phyloP scores from a whole-genome alignment of 2,888 invertebrate species.

The Idaea aversata region DNA sequence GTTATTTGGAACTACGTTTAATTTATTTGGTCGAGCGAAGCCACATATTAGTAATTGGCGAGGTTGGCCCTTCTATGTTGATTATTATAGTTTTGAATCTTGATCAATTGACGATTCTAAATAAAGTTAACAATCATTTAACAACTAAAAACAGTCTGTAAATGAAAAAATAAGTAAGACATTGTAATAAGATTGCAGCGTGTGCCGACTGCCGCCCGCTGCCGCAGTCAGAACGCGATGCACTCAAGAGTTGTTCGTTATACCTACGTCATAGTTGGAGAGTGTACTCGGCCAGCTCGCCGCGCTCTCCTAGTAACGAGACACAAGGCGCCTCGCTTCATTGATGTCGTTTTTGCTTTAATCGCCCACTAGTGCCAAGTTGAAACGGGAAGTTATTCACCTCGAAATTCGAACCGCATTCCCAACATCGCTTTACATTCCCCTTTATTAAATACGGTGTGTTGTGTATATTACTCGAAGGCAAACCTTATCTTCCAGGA shows the following conservation, averaged over 20 bases:
- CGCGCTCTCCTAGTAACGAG: conserved; percentile 66
- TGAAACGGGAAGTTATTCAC: conserved; percentile 34
- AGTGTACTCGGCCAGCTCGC: conserved; percentile 63
- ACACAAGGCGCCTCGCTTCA: conserved; percentile 62
- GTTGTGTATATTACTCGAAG: conserved; percentile 24
- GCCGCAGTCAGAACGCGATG: conserved; percentile 51
- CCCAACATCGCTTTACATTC: conserved; percentile 28
- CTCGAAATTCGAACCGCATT: conserved; percentile 32
- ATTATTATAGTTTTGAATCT: too few species aligned
- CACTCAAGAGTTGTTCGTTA: conserved; percentile 71
- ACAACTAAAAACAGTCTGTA: too few species aligned
- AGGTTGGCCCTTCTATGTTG: too few species aligned
- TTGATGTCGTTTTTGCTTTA: conserved; percentile 66
- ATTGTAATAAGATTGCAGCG: conserved; percentile 52
- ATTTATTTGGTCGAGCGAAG: too few species aligned
- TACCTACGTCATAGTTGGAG: conserved; percentile 65
- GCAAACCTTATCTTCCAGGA: conserved; percentile 43
- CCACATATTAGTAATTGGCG: too few species aligned
- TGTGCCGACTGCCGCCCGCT: conserved; percentile 62
- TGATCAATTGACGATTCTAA: too few species aligned
- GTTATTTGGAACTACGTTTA: too few species aligned
- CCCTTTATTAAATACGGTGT: conserved; percentile 12
- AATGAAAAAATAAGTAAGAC: conserved; percentile 16
- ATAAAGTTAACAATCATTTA: too few species aligned
- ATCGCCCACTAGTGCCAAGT: conserved; percentile 51